phyloP scores from a whole-genome alignment of 1,140 invertebrate genomes.

The Drosophila oshimai region DNA sequence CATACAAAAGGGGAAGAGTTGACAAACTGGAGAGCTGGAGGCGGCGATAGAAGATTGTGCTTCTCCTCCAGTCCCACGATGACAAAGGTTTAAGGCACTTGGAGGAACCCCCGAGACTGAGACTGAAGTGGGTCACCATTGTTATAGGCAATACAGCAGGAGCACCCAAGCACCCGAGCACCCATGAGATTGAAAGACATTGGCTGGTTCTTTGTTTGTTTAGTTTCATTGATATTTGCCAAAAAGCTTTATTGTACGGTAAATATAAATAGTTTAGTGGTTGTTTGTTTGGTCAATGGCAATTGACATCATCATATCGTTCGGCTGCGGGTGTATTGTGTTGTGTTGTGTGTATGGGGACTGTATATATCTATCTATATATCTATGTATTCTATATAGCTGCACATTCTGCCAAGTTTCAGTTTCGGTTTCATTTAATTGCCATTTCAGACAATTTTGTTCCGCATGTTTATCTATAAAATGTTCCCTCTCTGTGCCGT shows the following conservation, averaged over 20 bases:
- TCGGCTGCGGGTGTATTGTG: conserved; percentile 24
- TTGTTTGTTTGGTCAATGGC: conserved; percentile 18
- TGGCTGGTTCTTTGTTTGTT: conserved; percentile 4
- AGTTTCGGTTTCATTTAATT: conserved; percentile 70
- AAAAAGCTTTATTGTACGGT: conserved; percentile 47
- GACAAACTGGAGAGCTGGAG: conserved; percentile 24
- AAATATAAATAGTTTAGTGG: conserved; percentile 47
- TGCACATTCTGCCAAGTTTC: conserved; percentile 58
- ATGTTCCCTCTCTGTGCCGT: conserved; percentile 43
- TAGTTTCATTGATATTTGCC: conserved; percentile 36
- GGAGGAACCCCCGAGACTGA: background rate
- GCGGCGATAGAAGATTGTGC: conserved; percentile 17
- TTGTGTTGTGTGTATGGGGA: conserved; percentile 14
- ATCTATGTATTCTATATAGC: conserved; percentile 33
- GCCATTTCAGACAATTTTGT: conserved; percentile 66
- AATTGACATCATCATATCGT: conserved; percentile 31
- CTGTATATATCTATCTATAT: background rate
- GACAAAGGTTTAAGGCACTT: conserved; percentile 7
- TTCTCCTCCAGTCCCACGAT: background rate
- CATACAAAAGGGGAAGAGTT: conserved; percentile 36
- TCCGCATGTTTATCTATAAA: conserved; percentile 68
- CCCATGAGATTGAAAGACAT: conserved; percentile 6
- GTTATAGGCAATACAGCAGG: conserved; percentile 1
- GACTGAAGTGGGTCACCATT: conserved; percentile 23
- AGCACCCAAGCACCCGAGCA: background rate